These are phyloP conservation scores for Sminthurinus aureus DNA, from an alignment of 2,888 invertebrate species.

Conservation along the genomic window DNA sequence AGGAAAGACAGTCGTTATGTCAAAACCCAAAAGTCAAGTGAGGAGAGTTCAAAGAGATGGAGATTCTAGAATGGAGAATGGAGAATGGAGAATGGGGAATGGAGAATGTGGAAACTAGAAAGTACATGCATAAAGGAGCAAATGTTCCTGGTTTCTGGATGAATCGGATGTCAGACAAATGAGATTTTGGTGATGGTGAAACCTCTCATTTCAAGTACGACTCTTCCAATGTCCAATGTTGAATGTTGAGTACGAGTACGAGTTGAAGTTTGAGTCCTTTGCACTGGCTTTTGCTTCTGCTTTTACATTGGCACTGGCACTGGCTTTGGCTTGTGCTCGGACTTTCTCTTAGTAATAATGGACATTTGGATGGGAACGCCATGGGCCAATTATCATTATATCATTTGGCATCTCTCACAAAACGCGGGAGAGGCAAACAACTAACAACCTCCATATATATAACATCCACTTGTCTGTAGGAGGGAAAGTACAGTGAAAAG, in stretches of 20 bases:
- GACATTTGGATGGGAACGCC: conserved; percentile 43
- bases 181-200: conserved; percentile 44
- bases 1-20: conserved; percentile 16
- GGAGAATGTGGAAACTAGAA: too few relatives aligned
- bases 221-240: conserved; percentile 4
- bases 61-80: too few relatives aligned
- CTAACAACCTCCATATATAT: conserved; percentile 20
- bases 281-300: too few relatives aligned
- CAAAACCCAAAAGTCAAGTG: conserved; percentile 6
- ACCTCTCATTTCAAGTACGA: conserved; percentile 42
- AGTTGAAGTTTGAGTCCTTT: too few relatives aligned
- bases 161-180: conserved; percentile 45
- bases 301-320: too few relatives aligned
- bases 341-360: conserved; percentile 31
- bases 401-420: conserved; percentile 39
- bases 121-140: neutral
- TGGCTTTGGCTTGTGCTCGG: too few relatives aligned
- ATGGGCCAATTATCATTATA: conserved; percentile 44
- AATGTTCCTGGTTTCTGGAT: conserved; percentile 21
- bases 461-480: neutral
- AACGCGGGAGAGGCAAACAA: neutral
- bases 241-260: too few relatives aligned
- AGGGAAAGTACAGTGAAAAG: neutral
- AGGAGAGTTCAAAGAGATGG: neutral
- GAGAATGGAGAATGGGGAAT: too few relatives aligned